Evolutionary conservation across 1,140 invertebrate species (phyloP), one percentile per base, ranked within the genome.

Genomic region (Saccostrea echinata): DNA sequence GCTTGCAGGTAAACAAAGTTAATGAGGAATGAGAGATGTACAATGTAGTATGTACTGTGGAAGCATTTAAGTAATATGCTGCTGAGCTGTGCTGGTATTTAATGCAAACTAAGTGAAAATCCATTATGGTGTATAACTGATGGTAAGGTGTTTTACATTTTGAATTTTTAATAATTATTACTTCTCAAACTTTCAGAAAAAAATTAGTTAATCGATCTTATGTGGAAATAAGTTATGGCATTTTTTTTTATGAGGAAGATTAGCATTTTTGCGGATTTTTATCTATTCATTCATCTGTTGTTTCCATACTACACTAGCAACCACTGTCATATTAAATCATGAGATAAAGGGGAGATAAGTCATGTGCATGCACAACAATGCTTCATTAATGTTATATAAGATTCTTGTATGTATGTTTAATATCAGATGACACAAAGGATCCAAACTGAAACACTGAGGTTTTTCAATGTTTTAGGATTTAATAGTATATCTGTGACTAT

Each of bases 1-100:
- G 68, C 68, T 76, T 76, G 68, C 68, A 76, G 68, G 68, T 76
- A 76, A 76, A 76, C 68, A 76, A 76, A 76, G 68, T 76, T 76
- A 76, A 76, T 76, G 68, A 76, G 68, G 27, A 76, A 76, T 76
- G 68, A 76, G 68, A 76, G 68, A 30, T 76, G 27, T 76, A 30
- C 13, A 43, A 16, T 76, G 68, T 76, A 76, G 68, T 76, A 76
- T 27, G 68, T 76, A 76, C 68, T 76, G 16, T 76, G 68, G 30
- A 76, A 76, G 30, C 27, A 76, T 76, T 30, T 16, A 76, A 33
- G 8, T 76, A 16, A 76, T 30, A 16, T 30, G 68, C 27, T 35
- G 68, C 68, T 76, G 68, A 33, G 68, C 68, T 76, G 68, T 30
- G 68, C 27, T 76, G 68, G 68, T 76, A 76, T 71, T 71, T 71